phyloP scores from a whole-genome alignment of 2,888 invertebrate genomes.

The Magallana nippona region DNA sequence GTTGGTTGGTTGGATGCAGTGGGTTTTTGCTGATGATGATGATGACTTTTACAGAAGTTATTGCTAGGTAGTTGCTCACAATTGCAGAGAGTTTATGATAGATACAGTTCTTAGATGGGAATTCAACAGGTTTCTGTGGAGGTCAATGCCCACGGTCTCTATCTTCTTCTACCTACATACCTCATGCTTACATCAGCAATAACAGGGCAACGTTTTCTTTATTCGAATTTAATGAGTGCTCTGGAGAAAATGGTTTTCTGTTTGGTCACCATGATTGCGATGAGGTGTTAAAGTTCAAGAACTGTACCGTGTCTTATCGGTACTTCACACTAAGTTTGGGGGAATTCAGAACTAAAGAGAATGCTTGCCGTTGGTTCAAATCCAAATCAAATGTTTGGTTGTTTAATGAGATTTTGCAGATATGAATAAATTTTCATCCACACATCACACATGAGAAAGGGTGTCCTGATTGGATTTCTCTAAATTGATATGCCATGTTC shows the following conservation, averaged over 20 bases:
- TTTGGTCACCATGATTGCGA: background rate
- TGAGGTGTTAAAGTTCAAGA: background rate
- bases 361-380: too few species aligned
- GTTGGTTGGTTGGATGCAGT: background rate
- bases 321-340: too few species aligned
- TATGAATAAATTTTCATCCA: too few species aligned
- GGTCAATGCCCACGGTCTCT: background rate
- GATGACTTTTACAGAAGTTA: slow-evolving; percentile 23
- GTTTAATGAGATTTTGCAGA: too few species aligned
- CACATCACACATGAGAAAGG: too few species aligned
- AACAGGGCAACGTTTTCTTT: slow-evolving; percentile 22
- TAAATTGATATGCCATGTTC: too few species aligned
- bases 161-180: background rate
- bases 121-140: slow-evolving; percentile 15
- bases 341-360: too few species aligned
- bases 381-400: too few species aligned
- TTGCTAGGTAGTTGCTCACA: background rate
- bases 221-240: background rate
- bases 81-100: background rate
- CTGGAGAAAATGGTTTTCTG: background rate
- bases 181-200: slow-evolving; percentile 24
- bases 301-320: too few species aligned
- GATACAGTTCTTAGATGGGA: background rate
- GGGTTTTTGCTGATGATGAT: background rate
- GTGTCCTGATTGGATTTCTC: too few species aligned